These are phyloP conservation scores for Trachelus troglodyta DNA, from an alignment of 2,888 invertebrate genomes.

Conservation along the genomic window DNA sequence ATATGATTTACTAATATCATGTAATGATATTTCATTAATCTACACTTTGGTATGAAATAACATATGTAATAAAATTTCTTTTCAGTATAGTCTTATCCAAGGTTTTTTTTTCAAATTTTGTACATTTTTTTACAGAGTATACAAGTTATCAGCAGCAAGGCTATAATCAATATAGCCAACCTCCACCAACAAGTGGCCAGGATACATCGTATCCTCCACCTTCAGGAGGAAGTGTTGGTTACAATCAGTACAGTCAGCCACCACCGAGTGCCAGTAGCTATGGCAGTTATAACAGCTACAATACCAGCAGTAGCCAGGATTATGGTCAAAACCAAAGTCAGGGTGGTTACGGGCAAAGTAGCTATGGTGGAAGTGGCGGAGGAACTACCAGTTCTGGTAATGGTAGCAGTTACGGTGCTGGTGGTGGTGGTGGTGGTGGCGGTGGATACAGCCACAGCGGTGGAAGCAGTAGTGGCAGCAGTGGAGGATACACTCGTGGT, in stretches of 20 bases:
- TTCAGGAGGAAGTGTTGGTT: constrained; percentile 46
- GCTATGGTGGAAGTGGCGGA: constrained; percentile 68
- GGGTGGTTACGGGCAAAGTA: constrained; percentile 67
- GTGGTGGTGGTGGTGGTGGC: constrained; percentile 42
- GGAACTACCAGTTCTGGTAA: constrained; percentile 68
- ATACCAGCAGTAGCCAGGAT: constrained; percentile 43
- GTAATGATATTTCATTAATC: not conserved
- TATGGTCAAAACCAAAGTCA: constrained; percentile 51
- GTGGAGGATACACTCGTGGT: constrained; percentile 48
- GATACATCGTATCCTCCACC: constrained; percentile 64
- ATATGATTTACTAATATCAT: not conserved
- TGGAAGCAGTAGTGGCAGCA: constrained; percentile 61
- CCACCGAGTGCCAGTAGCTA: constrained; percentile 54
- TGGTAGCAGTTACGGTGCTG: constrained; percentile 62
- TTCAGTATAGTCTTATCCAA: not conserved
- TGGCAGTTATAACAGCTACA: constrained; percentile 55
- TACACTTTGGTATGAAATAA: not conserved
- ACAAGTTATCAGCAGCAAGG: constrained; percentile 60
- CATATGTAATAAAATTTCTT: not conserved
- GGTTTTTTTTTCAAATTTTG: not conserved
- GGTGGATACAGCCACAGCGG: constrained; percentile 42
- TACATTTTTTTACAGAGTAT: constrained; percentile 48
- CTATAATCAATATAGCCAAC: constrained; percentile 60
- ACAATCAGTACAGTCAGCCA: constrained; percentile 62
- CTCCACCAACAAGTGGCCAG: constrained; percentile 53